A percentile compares a stretch with the other conserved stretches of the same genome.
Evolutionary conservation across 2,113 vertebrate genomes (phyloP).

Genomic region (Nothobranchius furzeri): DNA sequence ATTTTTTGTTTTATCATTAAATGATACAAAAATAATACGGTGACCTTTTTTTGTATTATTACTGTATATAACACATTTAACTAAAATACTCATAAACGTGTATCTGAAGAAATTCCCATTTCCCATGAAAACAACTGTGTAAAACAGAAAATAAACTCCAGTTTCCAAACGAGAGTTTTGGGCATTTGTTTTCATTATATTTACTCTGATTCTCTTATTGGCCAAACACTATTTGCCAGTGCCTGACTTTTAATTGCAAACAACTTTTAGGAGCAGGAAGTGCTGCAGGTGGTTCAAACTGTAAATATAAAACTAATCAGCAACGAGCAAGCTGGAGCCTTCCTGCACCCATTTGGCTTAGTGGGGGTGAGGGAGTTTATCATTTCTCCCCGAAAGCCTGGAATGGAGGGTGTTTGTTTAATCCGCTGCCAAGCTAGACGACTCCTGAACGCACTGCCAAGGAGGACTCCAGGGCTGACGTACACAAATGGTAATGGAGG

Average conservation of each 20-base stretch:
- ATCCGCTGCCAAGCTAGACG: constrained; percentile 52
- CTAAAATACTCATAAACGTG: too few relatives aligned
- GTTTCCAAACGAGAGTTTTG: too few relatives aligned
- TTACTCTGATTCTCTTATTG: background rate
- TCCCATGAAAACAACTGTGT: too few relatives aligned
- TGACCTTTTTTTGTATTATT: too few relatives aligned
- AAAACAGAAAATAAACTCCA: too few relatives aligned
- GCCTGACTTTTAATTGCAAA: constrained; percentile 22
- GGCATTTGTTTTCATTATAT: too few relatives aligned
- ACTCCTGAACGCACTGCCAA: constrained; percentile 50
- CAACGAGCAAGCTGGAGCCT: constrained; percentile 21
- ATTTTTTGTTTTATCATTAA: too few relatives aligned
- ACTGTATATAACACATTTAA: too few relatives aligned
- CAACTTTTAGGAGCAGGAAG: background rate
- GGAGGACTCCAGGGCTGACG: constrained; percentile 50
- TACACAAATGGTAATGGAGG: constrained; percentile 60
- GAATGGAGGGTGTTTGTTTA: constrained; percentile 63
- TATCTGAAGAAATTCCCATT: too few relatives aligned
- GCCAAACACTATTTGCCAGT: constrained; percentile 30
- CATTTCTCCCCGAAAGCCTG: constrained; percentile 39
- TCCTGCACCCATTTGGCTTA: constrained; percentile 49
- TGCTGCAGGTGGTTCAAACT: constrained; percentile 9
- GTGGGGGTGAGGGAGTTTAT: constrained; percentile 51
- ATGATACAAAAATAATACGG: too few relatives aligned
- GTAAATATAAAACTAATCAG: constrained; percentile 47